These are phyloP conservation scores for Erebia epiphron DNA, from an alignment of 2,888 invertebrate species.

Conservation along the genomic window DNA sequence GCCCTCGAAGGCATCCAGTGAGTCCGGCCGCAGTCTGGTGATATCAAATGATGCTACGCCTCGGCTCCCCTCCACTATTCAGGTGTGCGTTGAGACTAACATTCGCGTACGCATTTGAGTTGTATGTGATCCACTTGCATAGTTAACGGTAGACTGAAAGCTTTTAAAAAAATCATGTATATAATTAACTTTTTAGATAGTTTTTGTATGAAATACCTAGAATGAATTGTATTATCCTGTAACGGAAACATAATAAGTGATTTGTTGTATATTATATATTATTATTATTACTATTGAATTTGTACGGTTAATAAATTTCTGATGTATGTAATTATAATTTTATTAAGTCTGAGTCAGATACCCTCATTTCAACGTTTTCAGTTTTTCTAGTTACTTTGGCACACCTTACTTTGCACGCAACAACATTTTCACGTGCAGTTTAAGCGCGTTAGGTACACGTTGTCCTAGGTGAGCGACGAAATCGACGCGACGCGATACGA, in stretches of 20 bases:
- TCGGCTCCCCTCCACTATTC: too few relatives aligned
- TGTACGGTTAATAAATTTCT: slow-evolving; percentile 42
- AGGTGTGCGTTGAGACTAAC: slow-evolving; percentile 19
- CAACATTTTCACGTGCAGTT: too few relatives aligned
- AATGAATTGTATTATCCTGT: slow-evolving; percentile 52
- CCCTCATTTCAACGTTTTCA: not conserved
- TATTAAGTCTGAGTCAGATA: not conserved
- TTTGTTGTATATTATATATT: slow-evolving; percentile 40
- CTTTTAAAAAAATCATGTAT: slow-evolving; percentile 49
- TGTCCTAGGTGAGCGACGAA: too few relatives aligned
- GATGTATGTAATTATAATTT: slow-evolving; percentile 33
- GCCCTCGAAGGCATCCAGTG: too few relatives aligned
- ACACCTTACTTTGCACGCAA: too few relatives aligned
- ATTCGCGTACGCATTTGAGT: slow-evolving; percentile 55
- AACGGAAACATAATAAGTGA: slow-evolving; percentile 59
- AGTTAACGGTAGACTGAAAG: slow-evolving; percentile 35
- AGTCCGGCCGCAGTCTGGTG: too few relatives aligned
- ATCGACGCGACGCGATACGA: too few relatives aligned
- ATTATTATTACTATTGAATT: slow-evolving; percentile 22
- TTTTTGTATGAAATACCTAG: slow-evolving; percentile 55
- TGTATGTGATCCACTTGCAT: slow-evolving; percentile 6
- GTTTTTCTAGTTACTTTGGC: not conserved
- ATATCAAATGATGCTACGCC: too few relatives aligned
- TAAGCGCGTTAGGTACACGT: too few relatives aligned
- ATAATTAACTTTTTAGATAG: slow-evolving; percentile 56